Evolutionary conservation across 2,797 vertebrate genomes (phyloP).

Genomic region (Ambastaia sidthimunki): DNA sequence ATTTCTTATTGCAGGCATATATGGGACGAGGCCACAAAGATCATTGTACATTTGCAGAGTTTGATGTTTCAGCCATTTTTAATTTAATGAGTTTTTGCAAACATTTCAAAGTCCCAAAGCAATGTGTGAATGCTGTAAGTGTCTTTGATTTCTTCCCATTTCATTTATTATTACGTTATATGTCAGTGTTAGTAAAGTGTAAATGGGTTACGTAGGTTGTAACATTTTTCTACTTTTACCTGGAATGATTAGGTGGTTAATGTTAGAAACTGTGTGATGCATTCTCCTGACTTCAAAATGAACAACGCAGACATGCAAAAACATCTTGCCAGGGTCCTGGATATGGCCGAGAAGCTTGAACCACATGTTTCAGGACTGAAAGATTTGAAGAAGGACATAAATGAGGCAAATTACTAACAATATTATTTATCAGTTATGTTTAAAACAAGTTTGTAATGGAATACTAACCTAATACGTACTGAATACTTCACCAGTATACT

Average conservation of each 20-base stretch:
- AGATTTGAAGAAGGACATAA: conserved; percentile 49
- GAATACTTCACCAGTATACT: neutral
- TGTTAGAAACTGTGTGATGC: conserved; percentile 68
- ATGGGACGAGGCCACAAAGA: conserved; percentile 58
- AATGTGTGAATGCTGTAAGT: conserved; percentile 20
- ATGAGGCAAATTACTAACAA: neutral
- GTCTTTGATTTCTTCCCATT: neutral
- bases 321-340: conserved; percentile 35
- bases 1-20: conserved; percentile 56
- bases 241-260: conserved; percentile 54
- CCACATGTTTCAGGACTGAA: conserved; percentile 29
- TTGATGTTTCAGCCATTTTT: conserved; percentile 65
- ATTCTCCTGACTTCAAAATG: conserved; percentile 62
- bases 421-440: neutral
- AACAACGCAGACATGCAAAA: conserved; percentile 31
- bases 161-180: no score
- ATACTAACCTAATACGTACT: neutral
- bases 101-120: conserved; percentile 41
- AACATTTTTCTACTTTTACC: neutral
- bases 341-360: conserved; percentile 47
- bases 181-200: no score
- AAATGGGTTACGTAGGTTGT: neutral
- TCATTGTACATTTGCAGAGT: conserved; percentile 50
- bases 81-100: conserved; percentile 61
- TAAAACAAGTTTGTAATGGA: neutral